Conservation (phyloP, 2,113 vertebrate species). For the Forbesichthys papilliferus region DNA sequence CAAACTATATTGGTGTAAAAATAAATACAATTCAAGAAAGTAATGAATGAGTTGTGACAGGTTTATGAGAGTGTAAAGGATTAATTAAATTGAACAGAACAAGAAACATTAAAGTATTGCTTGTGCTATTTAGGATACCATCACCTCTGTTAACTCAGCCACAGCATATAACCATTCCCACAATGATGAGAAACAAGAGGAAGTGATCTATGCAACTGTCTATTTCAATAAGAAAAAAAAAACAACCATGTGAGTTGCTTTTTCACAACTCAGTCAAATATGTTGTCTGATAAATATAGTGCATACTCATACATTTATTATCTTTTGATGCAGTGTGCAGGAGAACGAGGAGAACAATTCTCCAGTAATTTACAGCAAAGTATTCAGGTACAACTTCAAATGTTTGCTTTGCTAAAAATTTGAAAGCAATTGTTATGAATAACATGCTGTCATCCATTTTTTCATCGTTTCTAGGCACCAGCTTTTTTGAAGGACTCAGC, state of each 20-base stretch:
- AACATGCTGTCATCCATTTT: not conserved
- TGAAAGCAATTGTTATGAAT: not conserved
- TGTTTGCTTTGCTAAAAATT: not conserved
- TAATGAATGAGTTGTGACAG: not conserved
- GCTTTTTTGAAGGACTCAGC: not conserved
- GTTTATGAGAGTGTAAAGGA: not conserved
- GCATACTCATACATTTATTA: conserved; percentile 1
- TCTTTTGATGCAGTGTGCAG: conserved; percentile 19
- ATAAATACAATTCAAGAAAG: not conserved
- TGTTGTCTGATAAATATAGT: not conserved
- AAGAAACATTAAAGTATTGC: not conserved
- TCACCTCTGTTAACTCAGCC: conserved; percentile 2
- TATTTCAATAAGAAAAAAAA: conserved; percentile 2
- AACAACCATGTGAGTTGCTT: conserved; percentile 14
- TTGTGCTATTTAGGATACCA: conserved; percentile 7
- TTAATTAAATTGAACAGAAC: not conserved
- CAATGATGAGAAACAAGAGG: fast-evolving
- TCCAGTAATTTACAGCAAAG: conserved; percentile 41
- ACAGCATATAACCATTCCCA: not conserved
- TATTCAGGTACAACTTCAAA: conserved; percentile 38
- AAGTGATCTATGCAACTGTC: conserved; percentile 13
- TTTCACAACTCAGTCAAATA: not conserved
- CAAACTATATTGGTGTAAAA: not conserved
- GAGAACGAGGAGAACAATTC: conserved; percentile 11
- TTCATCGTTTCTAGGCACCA: conserved; percentile 5